These are phyloP conservation scores for Galagoides demidoff DNA, from an alignment of 2,797 vertebrate species.

Conservation along the genomic window DNA sequence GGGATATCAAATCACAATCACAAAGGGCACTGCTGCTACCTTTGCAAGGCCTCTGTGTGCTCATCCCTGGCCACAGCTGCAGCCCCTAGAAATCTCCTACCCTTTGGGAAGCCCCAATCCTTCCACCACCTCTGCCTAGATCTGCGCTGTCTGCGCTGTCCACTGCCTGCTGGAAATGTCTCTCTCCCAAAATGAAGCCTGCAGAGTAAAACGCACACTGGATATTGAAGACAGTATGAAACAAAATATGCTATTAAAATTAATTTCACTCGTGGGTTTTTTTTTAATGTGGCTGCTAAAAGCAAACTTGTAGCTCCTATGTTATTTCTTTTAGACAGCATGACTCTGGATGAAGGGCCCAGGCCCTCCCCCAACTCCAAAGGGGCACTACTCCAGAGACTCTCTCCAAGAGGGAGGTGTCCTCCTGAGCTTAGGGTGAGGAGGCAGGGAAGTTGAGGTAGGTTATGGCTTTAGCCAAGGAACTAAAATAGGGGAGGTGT, in stretches of 20 bases:
- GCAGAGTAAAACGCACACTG: not conserved
- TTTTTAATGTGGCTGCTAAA: not conserved
- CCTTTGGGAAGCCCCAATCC: not conserved
- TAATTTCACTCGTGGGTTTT: not conserved
- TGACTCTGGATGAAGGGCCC: not conserved
- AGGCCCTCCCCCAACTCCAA: not conserved
- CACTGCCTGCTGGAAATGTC: not conserved
- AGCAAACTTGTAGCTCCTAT: fast-evolving
- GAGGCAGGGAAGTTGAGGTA: not conserved
- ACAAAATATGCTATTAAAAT: not conserved
- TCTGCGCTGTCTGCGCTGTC: not conserved
- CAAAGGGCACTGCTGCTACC: not conserved
- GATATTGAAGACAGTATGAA: not conserved
- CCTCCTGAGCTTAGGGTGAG: not conserved
- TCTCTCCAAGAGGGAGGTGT: not conserved
- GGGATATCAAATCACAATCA: not conserved
- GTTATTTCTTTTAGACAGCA: not conserved
- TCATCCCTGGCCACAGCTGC: not conserved
- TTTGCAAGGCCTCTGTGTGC: not conserved
- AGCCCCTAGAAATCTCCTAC: not conserved
- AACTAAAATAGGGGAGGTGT: not conserved
- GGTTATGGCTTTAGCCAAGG: not conserved
- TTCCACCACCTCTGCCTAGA: not conserved
- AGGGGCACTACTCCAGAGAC: not conserved
- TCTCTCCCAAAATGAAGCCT: fast-evolving